Conservation (phyloP, 2,888 invertebrate species). For the Mechanitis mazaeus region DNA sequence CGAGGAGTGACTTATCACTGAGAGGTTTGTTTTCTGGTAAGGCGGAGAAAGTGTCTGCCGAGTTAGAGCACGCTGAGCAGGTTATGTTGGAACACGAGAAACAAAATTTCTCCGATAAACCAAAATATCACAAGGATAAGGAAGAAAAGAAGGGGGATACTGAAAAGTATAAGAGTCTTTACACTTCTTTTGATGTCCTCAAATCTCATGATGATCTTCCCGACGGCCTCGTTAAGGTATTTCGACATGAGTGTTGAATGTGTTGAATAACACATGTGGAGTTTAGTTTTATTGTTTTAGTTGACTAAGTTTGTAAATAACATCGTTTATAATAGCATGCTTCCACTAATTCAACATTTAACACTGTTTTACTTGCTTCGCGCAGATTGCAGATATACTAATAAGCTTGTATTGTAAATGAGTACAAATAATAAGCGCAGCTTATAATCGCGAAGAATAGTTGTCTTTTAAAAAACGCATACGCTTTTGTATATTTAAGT, state of each 20-base stretch:
- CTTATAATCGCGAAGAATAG: constrained; percentile 21
- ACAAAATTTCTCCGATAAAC: constrained; percentile 62
- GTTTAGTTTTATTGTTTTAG: constrained; percentile 24
- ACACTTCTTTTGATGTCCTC: constrained; percentile 65
- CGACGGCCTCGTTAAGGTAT: constrained; percentile 64
- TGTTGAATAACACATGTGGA: constrained; percentile 23
- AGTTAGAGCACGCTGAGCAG: constrained; percentile 73
- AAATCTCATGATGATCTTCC: constrained; percentile 62
- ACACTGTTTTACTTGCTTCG: constrained; percentile 12
- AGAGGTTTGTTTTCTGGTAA: constrained; percentile 73
- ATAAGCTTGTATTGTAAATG: constrained; percentile 14
- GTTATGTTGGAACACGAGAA: constrained; percentile 73
- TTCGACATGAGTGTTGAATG: constrained; percentile 31
- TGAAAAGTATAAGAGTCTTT: constrained; percentile 66
- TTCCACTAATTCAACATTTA: constrained; percentile 35
- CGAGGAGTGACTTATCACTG: constrained; percentile 46
- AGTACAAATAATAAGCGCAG: constrained; percentile 12
- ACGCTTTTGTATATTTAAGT: not conserved
- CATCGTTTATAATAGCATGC: constrained; percentile 34
- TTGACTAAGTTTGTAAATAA: constrained; percentile 26
- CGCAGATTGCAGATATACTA: constrained; percentile 9
- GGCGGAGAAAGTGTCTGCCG: constrained; percentile 72
- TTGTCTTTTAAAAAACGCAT: constrained; percentile 4
- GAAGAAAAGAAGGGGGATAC: constrained; percentile 49
- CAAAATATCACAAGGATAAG: constrained; percentile 47